Evolutionary conservation across 2,797 vertebrate genomes (phyloP).

Genomic region (Danio albolineatus): DNA sequence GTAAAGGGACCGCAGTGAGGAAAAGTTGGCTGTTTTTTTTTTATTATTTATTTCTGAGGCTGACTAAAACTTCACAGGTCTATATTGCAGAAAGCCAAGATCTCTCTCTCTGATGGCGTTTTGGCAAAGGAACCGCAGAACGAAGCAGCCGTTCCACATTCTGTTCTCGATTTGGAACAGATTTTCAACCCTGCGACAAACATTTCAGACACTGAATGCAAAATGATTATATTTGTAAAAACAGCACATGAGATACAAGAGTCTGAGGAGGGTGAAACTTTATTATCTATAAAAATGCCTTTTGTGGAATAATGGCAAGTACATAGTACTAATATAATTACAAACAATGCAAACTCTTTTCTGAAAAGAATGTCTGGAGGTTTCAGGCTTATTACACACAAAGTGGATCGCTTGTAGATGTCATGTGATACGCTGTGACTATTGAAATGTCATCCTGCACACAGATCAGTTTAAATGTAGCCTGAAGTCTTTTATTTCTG

Average conservation of each 20-base stretch:
- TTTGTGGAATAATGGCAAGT: not conserved
- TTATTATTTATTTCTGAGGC: not conserved
- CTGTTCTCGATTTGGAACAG: conserved; percentile 30
- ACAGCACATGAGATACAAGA: not conserved
- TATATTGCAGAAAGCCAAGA: too few species aligned
- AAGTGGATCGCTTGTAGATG: not conserved
- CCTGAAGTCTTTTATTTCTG: conserved; percentile 9
- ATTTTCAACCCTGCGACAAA: conserved; percentile 9
- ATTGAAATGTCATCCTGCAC: not conserved
- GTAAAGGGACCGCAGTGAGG: not conserved
- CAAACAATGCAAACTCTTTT: not conserved
- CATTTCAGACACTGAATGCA: not conserved
- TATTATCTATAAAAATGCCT: not conserved
- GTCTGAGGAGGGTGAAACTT: not conserved
- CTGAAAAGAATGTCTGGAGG: not conserved
- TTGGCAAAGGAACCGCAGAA: not conserved
- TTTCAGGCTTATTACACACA: not conserved
- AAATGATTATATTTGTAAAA: not conserved
- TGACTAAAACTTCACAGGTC: not conserved
- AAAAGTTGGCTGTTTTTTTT: not conserved
- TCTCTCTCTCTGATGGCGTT: conserved; percentile 15
- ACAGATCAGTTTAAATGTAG: not conserved
- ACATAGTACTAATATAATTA: conserved; percentile 39
- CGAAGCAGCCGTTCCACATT: conserved; percentile 8
- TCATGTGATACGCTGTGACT: not conserved